Evolutionary conservation across 2,797 vertebrate species (phyloP).

Genomic region (Peromyscus melanophrys): DNA sequence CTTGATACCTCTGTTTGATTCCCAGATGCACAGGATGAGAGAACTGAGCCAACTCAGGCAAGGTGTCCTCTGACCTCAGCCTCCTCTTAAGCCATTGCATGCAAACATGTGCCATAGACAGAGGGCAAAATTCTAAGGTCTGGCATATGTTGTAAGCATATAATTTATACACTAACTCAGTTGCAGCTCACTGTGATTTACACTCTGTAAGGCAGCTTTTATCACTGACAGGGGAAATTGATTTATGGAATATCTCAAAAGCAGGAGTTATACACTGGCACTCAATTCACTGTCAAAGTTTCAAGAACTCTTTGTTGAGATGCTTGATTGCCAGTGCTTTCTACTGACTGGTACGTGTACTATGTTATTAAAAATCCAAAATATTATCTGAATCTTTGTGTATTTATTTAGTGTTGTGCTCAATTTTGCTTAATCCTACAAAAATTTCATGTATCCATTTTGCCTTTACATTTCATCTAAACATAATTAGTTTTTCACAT

Average conservation of each 20-base stretch:
- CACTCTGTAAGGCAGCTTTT: not conserved
- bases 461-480: conserved; percentile 64
- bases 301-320: not conserved
- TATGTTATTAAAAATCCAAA: conserved; percentile 49
- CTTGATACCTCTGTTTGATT: not conserved
- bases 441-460: conserved; percentile 43
- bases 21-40: not conserved
- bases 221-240: not conserved
- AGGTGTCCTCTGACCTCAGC: not conserved
- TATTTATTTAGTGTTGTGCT: not conserved
- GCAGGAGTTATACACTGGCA: not conserved
- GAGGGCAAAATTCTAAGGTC: not conserved
- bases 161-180: not conserved
- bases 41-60: not conserved
- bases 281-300: not conserved
- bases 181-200: not conserved
- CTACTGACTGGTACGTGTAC: not conserved
- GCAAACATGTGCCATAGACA: not conserved
- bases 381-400: conserved; percentile 39
- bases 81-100: not conserved
- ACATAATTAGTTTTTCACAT: conserved; percentile 72
- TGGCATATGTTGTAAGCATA: not conserved
- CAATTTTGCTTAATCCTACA: conserved; percentile 65
- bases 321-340: not conserved
- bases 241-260: conserved; percentile 39